These are phyloP conservation scores for Cirrhinus molitorella DNA, from an alignment of 2,797 vertebrate genomes.

Conservation along the genomic window DNA sequence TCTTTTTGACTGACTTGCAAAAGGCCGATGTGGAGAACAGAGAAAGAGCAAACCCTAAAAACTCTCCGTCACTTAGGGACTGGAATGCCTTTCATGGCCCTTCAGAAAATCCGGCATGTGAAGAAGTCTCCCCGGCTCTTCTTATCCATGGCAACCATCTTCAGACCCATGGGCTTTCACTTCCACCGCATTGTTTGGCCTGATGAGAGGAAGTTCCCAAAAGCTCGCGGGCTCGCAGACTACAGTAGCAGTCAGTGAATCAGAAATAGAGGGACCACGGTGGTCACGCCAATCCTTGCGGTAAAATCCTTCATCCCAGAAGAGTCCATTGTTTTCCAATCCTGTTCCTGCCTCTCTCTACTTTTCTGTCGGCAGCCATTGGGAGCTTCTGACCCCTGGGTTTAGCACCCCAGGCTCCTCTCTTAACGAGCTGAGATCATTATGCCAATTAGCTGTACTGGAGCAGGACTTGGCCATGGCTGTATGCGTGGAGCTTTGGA, in stretches of 20 bases:
- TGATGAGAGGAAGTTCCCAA: slow-evolving; percentile 52
- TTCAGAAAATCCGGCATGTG: slow-evolving; percentile 22
- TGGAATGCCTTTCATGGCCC: slow-evolving; percentile 35
- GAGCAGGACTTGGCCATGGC: slow-evolving; percentile 50
- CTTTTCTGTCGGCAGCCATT: slow-evolving; percentile 44
- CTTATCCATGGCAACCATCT: slow-evolving; percentile 50
- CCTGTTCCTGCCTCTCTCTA: not conserved
- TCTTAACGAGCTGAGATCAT: slow-evolving; percentile 59
- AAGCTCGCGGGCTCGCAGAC: slow-evolving; percentile 13
- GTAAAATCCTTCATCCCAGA: slow-evolving; percentile 37
- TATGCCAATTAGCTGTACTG: slow-evolving; percentile 61
- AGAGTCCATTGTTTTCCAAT: slow-evolving; percentile 49
- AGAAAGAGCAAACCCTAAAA: slow-evolving; percentile 37
- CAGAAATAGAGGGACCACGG: not conserved
- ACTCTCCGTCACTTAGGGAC: slow-evolving; percentile 14
- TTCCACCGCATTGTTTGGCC: slow-evolving; percentile 38
- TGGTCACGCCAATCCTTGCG: slow-evolving; percentile 5
- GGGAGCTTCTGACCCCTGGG: slow-evolving; percentile 53
- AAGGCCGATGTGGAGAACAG: not conserved
- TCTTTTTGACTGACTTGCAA: not conserved
- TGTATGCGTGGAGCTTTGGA: slow-evolving; percentile 37
- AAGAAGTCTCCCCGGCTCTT: slow-evolving; percentile 28
- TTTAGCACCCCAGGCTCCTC: slow-evolving; percentile 50
- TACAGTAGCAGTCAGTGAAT: slow-evolving; percentile 32
- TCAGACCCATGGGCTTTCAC: slow-evolving; percentile 33